Base-by-base conservation (phyloP, 2,113 vertebrate genomes). In the Mastomys natalensis region DNA sequence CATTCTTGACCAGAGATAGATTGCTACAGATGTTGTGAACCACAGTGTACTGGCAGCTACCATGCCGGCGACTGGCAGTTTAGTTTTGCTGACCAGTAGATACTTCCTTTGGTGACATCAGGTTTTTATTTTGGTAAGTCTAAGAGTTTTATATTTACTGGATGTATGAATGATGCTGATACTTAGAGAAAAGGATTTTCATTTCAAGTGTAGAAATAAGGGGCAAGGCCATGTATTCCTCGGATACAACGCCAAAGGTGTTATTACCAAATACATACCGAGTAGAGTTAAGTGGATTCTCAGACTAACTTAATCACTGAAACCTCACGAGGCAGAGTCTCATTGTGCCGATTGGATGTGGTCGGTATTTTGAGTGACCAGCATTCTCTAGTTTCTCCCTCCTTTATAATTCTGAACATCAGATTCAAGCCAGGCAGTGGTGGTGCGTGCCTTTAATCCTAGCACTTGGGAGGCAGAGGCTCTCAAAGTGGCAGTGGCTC, bases 71-170 rank as follows among this genome's bases (percentile, higher is more conserved):
- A 68, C 29, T 43, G 21, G 34, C 2, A 48, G 70, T 74, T 77
- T 73, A 48, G 62, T 3, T 13, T 24, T 60, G 73, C 93, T 66
- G 80, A 84, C 82, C 64, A 76, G 66, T 34, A 91, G 66, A 81
- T 87, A 66, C 2, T 87, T 24, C 45, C n/a, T 92, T 92, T 86
- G 68, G 37, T 64, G 80, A 85, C 16, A 51, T 64, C 43, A 84
- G 66, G 26, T 16, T 80, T 95, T 96, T 76, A 68, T 48, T 89
- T 58, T 73, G 73, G 48, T 48, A 92, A 82, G 40, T 84, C 70
- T 84, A 78, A 60, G 21, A 78, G 88, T 95, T 97, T 97, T 86
- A 72, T 77, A 58, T 73, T 90, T 95, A 51, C 72, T 87, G 80
- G 51, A 82, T 40, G 51, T 82, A 45, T 58, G 40, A 90, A 24